Evolutionary conservation across 1,140 invertebrate genomes (phyloP).

Genomic region (Achroia grisella): DNA sequence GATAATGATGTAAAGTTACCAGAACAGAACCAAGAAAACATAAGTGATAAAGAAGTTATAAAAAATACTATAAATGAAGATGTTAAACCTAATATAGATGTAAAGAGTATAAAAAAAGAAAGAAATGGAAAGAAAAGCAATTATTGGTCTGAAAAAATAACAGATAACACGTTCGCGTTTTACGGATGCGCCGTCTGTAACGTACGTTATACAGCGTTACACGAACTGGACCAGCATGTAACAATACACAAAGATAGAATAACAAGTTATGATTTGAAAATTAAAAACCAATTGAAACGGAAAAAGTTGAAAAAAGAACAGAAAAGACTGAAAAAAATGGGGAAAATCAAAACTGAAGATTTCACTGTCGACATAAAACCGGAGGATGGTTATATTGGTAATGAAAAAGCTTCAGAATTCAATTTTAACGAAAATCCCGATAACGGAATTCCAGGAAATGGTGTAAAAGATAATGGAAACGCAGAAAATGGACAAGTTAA

Average conservation of each 20-base stretch:
- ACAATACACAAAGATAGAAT: conserved; percentile 48
- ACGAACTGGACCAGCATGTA: conserved; percentile 49
- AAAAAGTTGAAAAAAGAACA: conserved; percentile 50
- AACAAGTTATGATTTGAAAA: conserved; percentile 50
- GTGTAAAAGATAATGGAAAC: neutral
- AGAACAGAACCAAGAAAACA: neutral
- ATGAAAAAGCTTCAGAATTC: conserved; percentile 38
- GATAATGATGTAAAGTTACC: conserved; percentile 3
- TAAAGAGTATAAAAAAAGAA: conserved; percentile 26
- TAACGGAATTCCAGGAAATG: conserved; percentile 6
- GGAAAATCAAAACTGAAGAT: conserved; percentile 28
- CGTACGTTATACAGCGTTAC: conserved; percentile 33
- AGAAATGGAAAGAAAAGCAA: conserved; percentile 21
- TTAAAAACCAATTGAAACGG: conserved; percentile 46
- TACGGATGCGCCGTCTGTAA: conserved; percentile 59
- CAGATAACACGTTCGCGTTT: conserved; percentile 44
- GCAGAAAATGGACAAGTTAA: neutral
- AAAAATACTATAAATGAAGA: neutral
- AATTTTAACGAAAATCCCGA: conserved; percentile 3
- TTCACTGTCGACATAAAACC: conserved; percentile 47
- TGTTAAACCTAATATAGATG: conserved; percentile 11
- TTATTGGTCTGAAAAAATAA: conserved; percentile 51
- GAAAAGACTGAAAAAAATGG: conserved; percentile 44
- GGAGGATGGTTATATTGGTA: conserved; percentile 57
- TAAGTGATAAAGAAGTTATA: neutral